Evolutionary conservation across 2,888 invertebrate species (phyloP).

Genomic region (Drosophila anomalipes): DNA sequence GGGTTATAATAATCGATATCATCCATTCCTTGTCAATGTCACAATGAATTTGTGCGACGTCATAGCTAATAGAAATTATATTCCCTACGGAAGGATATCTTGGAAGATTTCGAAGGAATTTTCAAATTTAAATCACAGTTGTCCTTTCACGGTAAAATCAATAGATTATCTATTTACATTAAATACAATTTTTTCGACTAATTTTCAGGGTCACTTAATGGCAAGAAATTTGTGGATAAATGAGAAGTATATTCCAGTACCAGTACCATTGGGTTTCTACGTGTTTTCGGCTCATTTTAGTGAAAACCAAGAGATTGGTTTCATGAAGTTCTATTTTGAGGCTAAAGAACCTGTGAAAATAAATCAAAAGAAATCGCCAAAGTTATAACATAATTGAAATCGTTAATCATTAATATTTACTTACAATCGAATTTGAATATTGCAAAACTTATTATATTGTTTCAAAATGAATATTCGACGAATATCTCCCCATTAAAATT

Average conservation of each 20-base stretch:
- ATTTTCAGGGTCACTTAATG: conserved; percentile 28
- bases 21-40: conserved; percentile 55
- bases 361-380: neutral
- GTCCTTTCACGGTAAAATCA: conserved; percentile 36
- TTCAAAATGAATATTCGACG: no score
- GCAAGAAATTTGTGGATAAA: conserved; percentile 27
- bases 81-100: conserved; percentile 34
- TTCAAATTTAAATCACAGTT: conserved; percentile 54
- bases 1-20: conserved; percentile 51
- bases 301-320: conserved; percentile 15
- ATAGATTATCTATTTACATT: neutral
- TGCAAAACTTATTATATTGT: neutral
- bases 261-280: conserved; percentile 31
- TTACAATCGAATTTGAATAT: neutral
- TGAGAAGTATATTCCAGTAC: conserved; percentile 10
- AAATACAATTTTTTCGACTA: neutral
- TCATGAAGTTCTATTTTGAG: conserved; percentile 33
- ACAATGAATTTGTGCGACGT: conserved; percentile 50
- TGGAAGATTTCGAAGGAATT: conserved; percentile 1
- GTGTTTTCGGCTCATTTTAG: neutral
- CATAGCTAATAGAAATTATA: conserved; percentile 32
- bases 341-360: conserved; percentile 13
- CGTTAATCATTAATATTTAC: neutral
- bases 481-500: neutral
- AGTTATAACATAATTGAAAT: neutral